These are phyloP conservation scores for Caracal caracal DNA, from an alignment of 2,113 vertebrate species.

Conservation along the genomic window DNA sequence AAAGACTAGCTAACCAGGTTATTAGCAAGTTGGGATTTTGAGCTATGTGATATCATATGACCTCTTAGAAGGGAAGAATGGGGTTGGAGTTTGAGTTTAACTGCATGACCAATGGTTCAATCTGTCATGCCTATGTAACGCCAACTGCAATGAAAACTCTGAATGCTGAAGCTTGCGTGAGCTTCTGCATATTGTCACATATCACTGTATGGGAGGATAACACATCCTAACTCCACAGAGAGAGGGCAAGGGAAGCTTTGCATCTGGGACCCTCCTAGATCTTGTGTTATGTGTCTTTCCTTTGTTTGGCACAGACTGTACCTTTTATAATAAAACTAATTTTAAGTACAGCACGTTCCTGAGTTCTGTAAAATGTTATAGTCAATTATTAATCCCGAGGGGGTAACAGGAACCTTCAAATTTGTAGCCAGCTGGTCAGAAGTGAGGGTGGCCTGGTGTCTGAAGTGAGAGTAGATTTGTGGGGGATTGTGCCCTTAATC, in stretches of 20 bases:
- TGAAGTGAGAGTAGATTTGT: not conserved
- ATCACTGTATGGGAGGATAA: not conserved
- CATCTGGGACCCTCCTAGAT: not conserved
- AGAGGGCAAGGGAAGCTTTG: not conserved
- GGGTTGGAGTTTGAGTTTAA: not conserved
- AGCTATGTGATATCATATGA: not conserved
- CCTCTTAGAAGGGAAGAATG: not conserved
- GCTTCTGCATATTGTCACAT: not conserved
- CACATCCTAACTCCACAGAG: not conserved
- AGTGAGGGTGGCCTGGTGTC: not conserved
- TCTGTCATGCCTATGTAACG: not conserved
- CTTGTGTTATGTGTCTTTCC: not conserved
- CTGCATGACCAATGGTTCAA: not conserved
- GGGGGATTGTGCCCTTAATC: not conserved
- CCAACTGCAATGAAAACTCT: not conserved
- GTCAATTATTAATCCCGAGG: not conserved
- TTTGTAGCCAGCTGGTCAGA: not conserved
- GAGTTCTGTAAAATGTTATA: not conserved
- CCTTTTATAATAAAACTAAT: conserved; percentile 33
- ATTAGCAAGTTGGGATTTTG: not conserved
- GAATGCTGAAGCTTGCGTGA: not conserved
- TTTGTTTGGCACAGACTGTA: not conserved
- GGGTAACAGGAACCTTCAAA: not conserved
- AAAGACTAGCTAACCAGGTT: not conserved
- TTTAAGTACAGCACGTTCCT: not conserved